phyloP scores from a whole-genome alignment of 2,797 vertebrate species.

The Cuniculus paca region DNA sequence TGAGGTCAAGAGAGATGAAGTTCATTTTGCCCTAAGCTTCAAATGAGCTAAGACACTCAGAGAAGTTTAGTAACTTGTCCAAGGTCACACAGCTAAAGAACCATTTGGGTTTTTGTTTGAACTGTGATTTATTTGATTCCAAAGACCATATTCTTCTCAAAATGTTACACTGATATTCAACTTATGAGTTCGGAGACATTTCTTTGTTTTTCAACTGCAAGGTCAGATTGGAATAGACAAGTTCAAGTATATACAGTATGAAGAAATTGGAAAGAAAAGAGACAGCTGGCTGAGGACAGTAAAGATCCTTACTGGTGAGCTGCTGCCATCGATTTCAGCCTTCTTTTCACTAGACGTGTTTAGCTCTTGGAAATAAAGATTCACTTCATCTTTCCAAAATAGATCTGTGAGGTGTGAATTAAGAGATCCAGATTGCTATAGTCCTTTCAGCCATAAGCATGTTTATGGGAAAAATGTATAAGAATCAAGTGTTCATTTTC shows the following conservation, averaged over 20 bases:
- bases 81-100: not conserved
- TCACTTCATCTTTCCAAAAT: not conserved
- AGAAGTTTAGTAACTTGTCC: not conserved
- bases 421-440: not conserved
- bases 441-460: not conserved
- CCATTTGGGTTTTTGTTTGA: not conserved
- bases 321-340: not conserved
- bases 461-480: conserved; percentile 55
- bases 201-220: conserved; percentile 51
- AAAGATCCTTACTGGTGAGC: not conserved
- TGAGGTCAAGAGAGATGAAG: not conserved
- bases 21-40: not conserved
- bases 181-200: conserved; percentile 34
- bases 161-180: conserved; percentile 47
- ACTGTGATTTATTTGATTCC: conserved; percentile 47
- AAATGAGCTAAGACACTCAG: not conserved
- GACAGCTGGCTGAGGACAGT: not conserved
- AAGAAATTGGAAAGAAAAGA: conserved; percentile 9
- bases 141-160: not conserved
- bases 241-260: not conserved
- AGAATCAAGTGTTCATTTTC: conserved; percentile 51
- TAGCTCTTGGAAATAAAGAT: not conserved
- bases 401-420: not conserved
- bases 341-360: not conserved
- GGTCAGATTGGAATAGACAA: conserved; percentile 30